Conservation (phyloP, 1,140 invertebrate species). For the Megathymus violae region DNA sequence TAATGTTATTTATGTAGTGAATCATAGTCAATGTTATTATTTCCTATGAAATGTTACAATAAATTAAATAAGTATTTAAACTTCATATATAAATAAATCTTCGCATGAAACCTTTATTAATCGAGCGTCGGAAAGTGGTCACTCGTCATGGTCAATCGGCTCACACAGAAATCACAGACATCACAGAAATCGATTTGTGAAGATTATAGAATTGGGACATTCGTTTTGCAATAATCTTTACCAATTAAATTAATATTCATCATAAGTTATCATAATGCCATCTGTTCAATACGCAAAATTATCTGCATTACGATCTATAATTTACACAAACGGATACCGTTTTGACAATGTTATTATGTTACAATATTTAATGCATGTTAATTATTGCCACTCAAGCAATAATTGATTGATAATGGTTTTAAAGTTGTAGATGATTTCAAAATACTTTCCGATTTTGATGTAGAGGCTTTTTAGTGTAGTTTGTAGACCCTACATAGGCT, state of each 20-base stretch:
- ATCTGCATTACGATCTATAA: not conserved
- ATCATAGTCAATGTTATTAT: no score
- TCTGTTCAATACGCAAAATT: not conserved
- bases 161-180: no score
- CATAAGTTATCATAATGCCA: slow-evolving; percentile 1
- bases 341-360: not conserved
- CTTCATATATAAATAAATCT: not conserved
- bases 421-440: not conserved
- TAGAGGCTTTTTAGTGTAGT: not conserved
- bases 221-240: slow-evolving; percentile 7
- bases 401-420: not conserved
- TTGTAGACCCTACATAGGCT: slow-evolving; percentile 17
- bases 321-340: not conserved
- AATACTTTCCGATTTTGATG: not conserved
- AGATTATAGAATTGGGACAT: slow-evolving; percentile 14
- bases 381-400: not conserved
- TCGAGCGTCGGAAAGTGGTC: not conserved
- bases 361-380: not conserved
- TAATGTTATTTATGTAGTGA: not conserved
- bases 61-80: not conserved
- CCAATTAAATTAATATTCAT: slow-evolving; percentile 1
- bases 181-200: slow-evolving; percentile 21
- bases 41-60: not conserved
- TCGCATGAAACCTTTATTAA: slow-evolving; percentile 2
- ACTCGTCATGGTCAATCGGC: slow-evolving; percentile 10